Conservation (phyloP, 2,113 vertebrate genomes). For the Neolamprologus fasciatus region DNA sequence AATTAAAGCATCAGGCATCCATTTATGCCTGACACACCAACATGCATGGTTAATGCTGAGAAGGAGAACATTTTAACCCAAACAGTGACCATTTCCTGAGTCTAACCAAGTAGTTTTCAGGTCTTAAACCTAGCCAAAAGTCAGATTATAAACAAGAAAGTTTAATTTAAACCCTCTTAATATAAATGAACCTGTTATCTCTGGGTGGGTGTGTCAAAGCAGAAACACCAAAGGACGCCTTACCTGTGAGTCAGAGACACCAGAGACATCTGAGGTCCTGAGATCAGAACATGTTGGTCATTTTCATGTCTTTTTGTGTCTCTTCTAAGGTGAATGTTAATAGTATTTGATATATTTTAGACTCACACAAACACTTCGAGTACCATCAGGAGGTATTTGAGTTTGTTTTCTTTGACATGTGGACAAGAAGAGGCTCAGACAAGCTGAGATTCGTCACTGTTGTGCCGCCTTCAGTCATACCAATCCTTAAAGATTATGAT, state of each 20-base stretch:
- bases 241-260: background rate
- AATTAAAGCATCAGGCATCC: accelerated
- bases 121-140: background rate
- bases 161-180: background rate
- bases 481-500: background rate
- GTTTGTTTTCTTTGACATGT: background rate
- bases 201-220: background rate
- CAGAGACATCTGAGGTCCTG: background rate
- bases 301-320: background rate
- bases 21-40: background rate
- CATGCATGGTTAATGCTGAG: background rate
- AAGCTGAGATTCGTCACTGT: background rate
- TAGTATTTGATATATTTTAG: background rate
- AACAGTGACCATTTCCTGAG: background rate
- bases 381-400: background rate
- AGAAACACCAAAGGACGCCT: background rate
- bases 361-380: background rate
- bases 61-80: background rate
- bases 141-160: background rate
- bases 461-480: background rate
- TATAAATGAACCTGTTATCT: background rate
- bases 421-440: background rate
- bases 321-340: background rate
- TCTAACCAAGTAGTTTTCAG: accelerated
- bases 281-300: background rate